phyloP scores from a whole-genome alignment of 2,797 vertebrate species.

The Tamandua tetradactyla region DNA sequence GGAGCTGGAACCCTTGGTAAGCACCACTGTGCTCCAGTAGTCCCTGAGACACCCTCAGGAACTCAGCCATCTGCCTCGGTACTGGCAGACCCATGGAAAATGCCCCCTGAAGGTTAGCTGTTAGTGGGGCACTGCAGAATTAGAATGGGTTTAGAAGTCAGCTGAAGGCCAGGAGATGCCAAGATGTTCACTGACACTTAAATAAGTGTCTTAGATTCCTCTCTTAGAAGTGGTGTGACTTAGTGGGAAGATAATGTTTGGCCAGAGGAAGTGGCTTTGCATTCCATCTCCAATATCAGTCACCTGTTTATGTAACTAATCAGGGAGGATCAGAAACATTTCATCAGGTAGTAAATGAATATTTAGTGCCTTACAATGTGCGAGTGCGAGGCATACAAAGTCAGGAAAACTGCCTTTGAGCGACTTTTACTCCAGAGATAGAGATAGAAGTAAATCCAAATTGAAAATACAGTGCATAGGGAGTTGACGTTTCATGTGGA shows the following conservation, averaged over 20 bases:
- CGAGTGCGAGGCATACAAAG: neutral
- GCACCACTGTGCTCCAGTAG: conserved; percentile 31
- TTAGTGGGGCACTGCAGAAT: neutral
- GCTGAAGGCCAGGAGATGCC: neutral
- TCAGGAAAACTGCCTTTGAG: neutral
- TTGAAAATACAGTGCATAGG: neutral
- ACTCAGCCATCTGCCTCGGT: neutral
- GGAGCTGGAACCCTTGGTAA: conserved; percentile 93
- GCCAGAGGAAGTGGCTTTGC: neutral
- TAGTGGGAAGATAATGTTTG: neutral
- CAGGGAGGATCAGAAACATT: neutral
- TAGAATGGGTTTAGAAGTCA: neutral
- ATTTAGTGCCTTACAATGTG: neutral
- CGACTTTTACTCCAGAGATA: neutral
- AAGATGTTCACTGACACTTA: neutral
- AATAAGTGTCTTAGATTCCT: neutral
- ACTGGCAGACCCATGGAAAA: neutral
- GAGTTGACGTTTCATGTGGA: neutral
- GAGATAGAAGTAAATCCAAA: neutral
- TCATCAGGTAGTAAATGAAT: neutral
- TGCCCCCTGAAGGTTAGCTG: no score
- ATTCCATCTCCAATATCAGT: neutral
- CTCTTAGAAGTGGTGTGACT: neutral
- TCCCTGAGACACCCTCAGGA: neutral
- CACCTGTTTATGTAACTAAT: neutral